These are phyloP conservation scores for Novumbra hubbsi DNA, from an alignment of 2,797 vertebrate genomes.

Conservation along the genomic window DNA sequence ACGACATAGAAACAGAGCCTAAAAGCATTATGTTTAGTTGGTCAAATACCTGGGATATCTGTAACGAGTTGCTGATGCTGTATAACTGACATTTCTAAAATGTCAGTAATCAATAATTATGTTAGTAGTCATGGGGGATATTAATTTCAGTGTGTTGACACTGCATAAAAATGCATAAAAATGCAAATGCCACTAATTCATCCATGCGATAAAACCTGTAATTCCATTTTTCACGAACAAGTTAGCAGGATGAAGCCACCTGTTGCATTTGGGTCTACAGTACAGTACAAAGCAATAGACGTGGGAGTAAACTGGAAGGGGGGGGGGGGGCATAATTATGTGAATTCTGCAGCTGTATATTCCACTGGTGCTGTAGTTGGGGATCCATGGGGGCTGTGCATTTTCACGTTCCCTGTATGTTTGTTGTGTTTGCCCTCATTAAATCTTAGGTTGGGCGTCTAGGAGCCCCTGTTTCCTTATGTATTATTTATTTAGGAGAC, in stretches of 20 bases:
- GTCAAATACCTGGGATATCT: not conserved
- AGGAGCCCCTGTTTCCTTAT: constrained; percentile 65
- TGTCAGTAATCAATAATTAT: not conserved
- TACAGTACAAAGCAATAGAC: not conserved
- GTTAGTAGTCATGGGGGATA: not conserved
- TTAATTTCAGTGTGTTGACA: not conserved
- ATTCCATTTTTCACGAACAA: not conserved
- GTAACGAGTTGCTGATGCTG: not conserved
- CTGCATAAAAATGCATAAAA: too few species aligned
- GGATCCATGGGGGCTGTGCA: constrained; percentile 42
- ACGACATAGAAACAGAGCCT: not conserved
- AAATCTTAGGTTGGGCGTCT: constrained; percentile 61
- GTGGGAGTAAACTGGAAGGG: constrained; percentile 27
- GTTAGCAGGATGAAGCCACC: not conserved
- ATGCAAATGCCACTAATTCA: not conserved
- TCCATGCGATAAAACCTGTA: not conserved
- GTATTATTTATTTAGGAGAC: constrained; percentile 71
- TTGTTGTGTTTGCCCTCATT: constrained; percentile 65
- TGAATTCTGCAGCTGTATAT: constrained; percentile 44
- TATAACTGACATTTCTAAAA: not conserved
- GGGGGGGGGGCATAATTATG: constrained; percentile 20
- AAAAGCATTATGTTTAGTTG: not conserved
- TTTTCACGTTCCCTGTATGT: constrained; percentile 59
- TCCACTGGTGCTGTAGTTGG: constrained; percentile 33
- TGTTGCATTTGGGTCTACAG: not conserved